phyloP scores from a whole-genome alignment of 2,888 invertebrate species.

The Polia nebulosa region DNA sequence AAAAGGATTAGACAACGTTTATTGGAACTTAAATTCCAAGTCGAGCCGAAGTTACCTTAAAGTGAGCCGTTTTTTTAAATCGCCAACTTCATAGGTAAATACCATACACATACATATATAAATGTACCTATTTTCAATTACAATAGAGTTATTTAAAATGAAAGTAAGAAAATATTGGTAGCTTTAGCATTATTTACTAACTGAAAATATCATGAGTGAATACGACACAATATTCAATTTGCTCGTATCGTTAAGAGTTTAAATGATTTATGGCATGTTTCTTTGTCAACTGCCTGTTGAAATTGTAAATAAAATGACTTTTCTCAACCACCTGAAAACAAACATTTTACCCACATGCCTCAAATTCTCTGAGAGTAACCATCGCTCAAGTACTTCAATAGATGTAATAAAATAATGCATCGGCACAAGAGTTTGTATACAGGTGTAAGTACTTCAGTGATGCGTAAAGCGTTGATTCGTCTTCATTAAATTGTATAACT shows the following conservation, averaged over 20 bases:
- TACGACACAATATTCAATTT: background rate
- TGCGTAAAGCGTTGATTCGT: constrained; percentile 38
- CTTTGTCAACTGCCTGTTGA: background rate
- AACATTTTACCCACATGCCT: constrained; percentile 1
- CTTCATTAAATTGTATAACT: constrained; percentile 55
- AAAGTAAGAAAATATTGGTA: background rate
- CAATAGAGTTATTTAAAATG: background rate
- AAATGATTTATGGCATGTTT: background rate
- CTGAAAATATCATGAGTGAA: background rate
- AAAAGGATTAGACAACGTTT: too few relatives aligned
- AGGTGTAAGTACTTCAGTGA: constrained; percentile 35
- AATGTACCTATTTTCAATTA: background rate
- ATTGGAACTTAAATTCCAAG: too few relatives aligned
- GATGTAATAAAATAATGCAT: constrained; percentile 35
- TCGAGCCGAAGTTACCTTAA: too few relatives aligned
- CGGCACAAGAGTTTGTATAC: constrained; percentile 11
- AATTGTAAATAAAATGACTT: background rate
- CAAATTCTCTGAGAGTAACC: constrained; percentile 9
- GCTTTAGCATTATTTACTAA: background rate
- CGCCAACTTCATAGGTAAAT: too few relatives aligned
- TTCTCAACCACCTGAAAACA: background rate
- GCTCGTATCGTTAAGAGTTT: background rate
- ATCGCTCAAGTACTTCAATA: constrained; percentile 6
- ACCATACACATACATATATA: background rate
- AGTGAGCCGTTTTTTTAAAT: too few relatives aligned